These are phyloP conservation scores for Drosophila diplacantha DNA, from an alignment of 2,888 invertebrate genomes.

Conservation along the genomic window DNA sequence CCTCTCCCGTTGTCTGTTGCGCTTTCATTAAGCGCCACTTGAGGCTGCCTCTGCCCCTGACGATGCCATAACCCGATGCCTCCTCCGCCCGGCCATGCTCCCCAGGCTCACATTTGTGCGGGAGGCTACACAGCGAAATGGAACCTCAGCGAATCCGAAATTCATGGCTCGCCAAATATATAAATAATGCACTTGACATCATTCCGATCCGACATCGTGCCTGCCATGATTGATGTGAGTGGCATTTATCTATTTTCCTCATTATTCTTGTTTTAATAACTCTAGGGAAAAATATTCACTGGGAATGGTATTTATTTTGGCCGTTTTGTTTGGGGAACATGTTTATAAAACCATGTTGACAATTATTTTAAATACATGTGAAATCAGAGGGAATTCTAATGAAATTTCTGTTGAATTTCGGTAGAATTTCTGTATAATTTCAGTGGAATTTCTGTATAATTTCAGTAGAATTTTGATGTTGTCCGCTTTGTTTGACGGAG, in stretches of 20 bases:
- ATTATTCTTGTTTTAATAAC: slow-evolving; percentile 5
- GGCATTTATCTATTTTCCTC: slow-evolving; percentile 9
- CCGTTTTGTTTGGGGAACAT: not conserved
- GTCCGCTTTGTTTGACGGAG: not conserved
- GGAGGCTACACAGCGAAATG: slow-evolving; percentile 16
- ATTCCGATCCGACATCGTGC: not conserved
- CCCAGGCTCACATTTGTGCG: slow-evolving; percentile 29
- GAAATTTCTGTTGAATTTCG: not conserved
- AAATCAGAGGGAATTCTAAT: not conserved
- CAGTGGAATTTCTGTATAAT: not conserved
- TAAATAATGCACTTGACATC: slow-evolving; percentile 20
- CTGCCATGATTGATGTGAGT: slow-evolving; percentile 11
- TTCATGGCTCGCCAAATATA: not conserved
- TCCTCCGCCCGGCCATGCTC: not conserved
- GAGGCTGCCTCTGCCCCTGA: slow-evolving; percentile 61
- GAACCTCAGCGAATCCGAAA: slow-evolving; percentile 1
- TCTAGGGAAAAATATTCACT: slow-evolving; percentile 1
- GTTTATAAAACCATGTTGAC: slow-evolving; percentile 1
- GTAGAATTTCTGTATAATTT: not conserved
- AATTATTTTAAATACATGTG: slow-evolving; percentile 7
- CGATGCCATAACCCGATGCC: slow-evolving; percentile 20
- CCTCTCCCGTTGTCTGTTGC: slow-evolving; percentile 59
- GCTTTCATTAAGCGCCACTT: slow-evolving; percentile 71
- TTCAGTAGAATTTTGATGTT: not conserved
- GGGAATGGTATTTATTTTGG: not conserved